phyloP scores from a whole-genome alignment of 2,888 invertebrate species.

The Tiliacea citrago region DNA sequence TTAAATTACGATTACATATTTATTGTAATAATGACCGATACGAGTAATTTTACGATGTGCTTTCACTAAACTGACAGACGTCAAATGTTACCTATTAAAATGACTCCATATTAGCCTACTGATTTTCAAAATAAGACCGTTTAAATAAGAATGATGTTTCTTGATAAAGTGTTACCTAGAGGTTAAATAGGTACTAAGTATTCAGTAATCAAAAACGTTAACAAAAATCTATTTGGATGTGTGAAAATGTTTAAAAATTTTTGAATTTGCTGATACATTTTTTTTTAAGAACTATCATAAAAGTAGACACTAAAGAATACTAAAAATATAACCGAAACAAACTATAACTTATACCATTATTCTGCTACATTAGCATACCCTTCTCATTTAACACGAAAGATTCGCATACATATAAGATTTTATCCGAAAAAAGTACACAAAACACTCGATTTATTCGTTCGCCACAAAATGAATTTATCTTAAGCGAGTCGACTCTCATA shows the following conservation, averaged over 20 bases:
- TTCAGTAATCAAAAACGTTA: neutral
- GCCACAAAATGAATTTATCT: slow-evolving; percentile 28
- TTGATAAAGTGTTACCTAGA: neutral
- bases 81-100: too few species aligned
- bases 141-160: neutral
- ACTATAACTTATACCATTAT: neutral
- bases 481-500: slow-evolving; percentile 37
- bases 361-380: slow-evolving; percentile 6
- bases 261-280: neutral
- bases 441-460: slow-evolving; percentile 40
- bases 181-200: neutral
- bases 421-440: slow-evolving; percentile 22
- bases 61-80: too few species aligned
- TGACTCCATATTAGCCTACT: too few species aligned
- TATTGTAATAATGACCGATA: too few species aligned
- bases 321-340: slow-evolving; percentile 11
- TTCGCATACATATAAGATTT: slow-evolving; percentile 7
- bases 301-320: neutral
- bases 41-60: too few species aligned
- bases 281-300: too few species aligned
- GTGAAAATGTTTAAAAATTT: neutral
- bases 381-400: slow-evolving; percentile 6
- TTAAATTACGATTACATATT: too few species aligned
- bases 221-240: neutral
- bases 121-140: neutral